phyloP scores from a whole-genome alignment of 92 coral and sea anemone genomes.

The Scolanthus callimorphus region DNA sequence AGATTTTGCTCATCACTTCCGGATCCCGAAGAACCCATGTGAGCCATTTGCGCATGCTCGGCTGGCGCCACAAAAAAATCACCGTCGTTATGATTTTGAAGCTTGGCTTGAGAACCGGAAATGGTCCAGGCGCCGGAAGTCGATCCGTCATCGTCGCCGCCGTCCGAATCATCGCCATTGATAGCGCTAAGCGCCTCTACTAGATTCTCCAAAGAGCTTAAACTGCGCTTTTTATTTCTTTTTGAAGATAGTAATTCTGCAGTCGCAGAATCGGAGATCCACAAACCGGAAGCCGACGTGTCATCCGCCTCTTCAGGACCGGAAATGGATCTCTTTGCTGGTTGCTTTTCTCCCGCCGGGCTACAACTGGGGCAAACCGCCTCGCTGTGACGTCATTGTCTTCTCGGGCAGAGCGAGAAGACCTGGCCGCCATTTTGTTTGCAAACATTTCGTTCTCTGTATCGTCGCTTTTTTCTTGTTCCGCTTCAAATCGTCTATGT shows the following conservation, averaged over 20 bases:
- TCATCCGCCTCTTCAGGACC: constrained; percentile 5
- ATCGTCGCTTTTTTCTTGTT: background rate
- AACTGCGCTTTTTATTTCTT: constrained; percentile 38
- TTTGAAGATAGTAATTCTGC: constrained; percentile 10
- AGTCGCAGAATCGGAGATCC: constrained; percentile 26
- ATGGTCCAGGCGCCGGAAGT: constrained; percentile 44
- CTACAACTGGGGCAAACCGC: constrained; percentile 54
- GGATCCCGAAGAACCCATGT: constrained; percentile 8
- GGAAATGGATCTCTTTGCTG: constrained; percentile 31
- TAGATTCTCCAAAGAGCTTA: constrained; percentile 49
- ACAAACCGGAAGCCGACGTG: constrained; percentile 29
- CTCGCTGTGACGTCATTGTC: constrained; percentile 73
- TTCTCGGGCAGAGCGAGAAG: constrained; percentile 78
- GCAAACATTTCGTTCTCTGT: constrained; percentile 18
- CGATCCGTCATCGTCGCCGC: constrained; percentile 16
- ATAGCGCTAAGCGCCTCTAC: constrained; percentile 58
- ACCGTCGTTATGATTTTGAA: background rate
- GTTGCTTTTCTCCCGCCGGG: constrained; percentile 33
- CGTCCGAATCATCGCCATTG: constrained; percentile 1
- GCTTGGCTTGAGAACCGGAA: constrained; percentile 16
- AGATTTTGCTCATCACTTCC: constrained; percentile 11
- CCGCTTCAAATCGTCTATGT: constrained; percentile 42
- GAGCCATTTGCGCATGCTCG: constrained; percentile 8
- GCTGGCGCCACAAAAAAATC: constrained; percentile 8
- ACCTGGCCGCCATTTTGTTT: constrained; percentile 74